phyloP scores from a whole-genome alignment of 2,797 vertebrate genomes.

The Rhinophrynus dorsalis region DNA sequence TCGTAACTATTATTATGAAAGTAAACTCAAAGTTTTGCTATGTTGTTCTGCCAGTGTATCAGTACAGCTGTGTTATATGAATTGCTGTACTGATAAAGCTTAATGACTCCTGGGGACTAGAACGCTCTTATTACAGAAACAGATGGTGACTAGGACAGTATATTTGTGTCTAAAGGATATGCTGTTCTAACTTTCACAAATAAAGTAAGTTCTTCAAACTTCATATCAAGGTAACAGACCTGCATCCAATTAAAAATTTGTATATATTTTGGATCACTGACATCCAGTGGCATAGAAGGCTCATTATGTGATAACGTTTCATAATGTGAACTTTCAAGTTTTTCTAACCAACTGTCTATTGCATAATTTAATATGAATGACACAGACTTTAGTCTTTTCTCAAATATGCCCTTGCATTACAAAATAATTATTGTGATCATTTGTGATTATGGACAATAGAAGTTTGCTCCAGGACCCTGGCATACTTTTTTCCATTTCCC shows the following conservation, averaged over 20 bases:
- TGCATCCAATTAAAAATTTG: neutral
- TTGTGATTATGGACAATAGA: too few relatives aligned
- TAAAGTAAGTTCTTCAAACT: neutral
- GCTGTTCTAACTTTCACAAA: neutral
- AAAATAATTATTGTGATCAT: too few relatives aligned
- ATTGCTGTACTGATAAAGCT: neutral
- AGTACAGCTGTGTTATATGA: neutral
- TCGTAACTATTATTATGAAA: neutral
- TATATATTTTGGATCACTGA: too few relatives aligned
- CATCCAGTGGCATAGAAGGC: neutral
- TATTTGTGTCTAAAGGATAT: neutral
- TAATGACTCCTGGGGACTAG: neutral
- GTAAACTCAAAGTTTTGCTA: neutral
- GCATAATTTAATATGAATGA: too few relatives aligned
- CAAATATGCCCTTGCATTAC: too few relatives aligned
- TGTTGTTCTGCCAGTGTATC: neutral
- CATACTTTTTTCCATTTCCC: too few relatives aligned
- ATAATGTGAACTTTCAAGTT: too few relatives aligned
- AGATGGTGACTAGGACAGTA: neutral
- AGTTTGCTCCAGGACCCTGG: too few relatives aligned
- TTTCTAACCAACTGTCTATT: too few relatives aligned
- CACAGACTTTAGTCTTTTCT: too few relatives aligned
- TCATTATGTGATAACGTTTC: too few relatives aligned
- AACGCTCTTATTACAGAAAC: neutral
- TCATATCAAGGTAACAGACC: neutral